phyloP scores from a whole-genome alignment of 2,888 invertebrate species.

The Drosophila rellima region DNA sequence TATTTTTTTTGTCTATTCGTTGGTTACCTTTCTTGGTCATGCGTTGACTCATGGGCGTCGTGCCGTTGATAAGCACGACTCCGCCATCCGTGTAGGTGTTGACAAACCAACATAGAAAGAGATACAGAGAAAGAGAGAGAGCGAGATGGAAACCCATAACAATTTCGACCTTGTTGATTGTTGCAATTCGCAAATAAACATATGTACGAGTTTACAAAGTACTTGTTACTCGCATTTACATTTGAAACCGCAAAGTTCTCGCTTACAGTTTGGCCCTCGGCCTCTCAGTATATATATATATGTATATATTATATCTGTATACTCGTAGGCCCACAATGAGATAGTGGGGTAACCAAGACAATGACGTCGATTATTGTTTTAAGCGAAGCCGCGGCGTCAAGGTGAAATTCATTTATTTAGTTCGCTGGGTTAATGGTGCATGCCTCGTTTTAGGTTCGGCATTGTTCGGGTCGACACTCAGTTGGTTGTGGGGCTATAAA shows the following conservation, averaged over 20 bases:
- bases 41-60: slow-evolving; percentile 70
- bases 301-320: neutral
- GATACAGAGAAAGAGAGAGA: neutral
- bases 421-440: slow-evolving; percentile 73
- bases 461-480: slow-evolving; percentile 22
- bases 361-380: slow-evolving; percentile 67
- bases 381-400: slow-evolving; percentile 66
- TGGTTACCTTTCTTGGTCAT: slow-evolving; percentile 77
- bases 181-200: slow-evolving; percentile 27
- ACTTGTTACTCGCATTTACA: slow-evolving; percentile 16
- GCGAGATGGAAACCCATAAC: slow-evolving; percentile 23
- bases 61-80: slow-evolving; percentile 66
- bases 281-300: neutral
- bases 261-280: slow-evolving; percentile 30
- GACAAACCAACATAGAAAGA: slow-evolving; percentile 23
- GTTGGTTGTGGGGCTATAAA: slow-evolving; percentile 16
- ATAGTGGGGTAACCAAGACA: slow-evolving; percentile 57
- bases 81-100: slow-evolving; percentile 61
- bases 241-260: slow-evolving; percentile 62
- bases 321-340: no score
- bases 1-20: slow-evolving; percentile 49
- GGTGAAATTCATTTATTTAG: slow-evolving; percentile 78
- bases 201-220: slow-evolving; percentile 10
- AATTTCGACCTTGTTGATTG: slow-evolving; percentile 56
- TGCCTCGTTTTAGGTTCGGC: slow-evolving; percentile 27